Conservation (phyloP, 2,888 invertebrate genomes). For the Sinelater perroti region DNA sequence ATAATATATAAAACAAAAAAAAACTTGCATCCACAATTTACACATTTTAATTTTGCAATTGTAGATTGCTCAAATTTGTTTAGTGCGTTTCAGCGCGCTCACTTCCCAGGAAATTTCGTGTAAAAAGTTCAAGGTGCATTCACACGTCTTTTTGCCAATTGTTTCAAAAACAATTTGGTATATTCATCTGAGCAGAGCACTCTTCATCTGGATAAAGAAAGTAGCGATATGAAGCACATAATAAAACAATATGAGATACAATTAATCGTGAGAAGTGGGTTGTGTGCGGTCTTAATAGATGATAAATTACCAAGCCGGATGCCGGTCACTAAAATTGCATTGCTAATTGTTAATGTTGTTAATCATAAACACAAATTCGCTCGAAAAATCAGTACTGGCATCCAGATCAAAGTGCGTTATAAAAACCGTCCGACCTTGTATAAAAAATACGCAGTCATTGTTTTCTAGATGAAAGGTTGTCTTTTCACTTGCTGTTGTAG, state of each 20-base stretch:
- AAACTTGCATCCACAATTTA: too few relatives aligned
- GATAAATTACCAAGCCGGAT: background rate
- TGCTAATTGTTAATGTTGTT: background rate
- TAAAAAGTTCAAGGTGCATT: background rate
- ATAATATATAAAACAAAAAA: too few relatives aligned
- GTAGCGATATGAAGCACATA: too few relatives aligned
- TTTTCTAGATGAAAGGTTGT: slow-evolving; percentile 36
- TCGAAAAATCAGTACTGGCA: background rate
- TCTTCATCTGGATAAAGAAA: too few relatives aligned
- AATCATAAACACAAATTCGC: background rate
- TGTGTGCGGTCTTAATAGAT: too few relatives aligned
- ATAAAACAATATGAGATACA: too few relatives aligned
- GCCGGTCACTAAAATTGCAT: background rate
- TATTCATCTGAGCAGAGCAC: too few relatives aligned
- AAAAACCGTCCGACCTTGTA: slow-evolving; percentile 35
- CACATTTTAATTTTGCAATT: too few relatives aligned
- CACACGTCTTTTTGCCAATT: background rate
- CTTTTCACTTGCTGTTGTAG: slow-evolving; percentile 27
- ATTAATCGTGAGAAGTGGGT: too few relatives aligned
- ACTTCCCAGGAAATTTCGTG: background rate
- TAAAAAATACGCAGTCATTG: slow-evolving; percentile 33
- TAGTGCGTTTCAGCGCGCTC: background rate
- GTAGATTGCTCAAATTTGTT: background rate
- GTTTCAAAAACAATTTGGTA: background rate
- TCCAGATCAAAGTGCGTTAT: slow-evolving; percentile 20